Percentiles rank a stretch among this genome's conserved stretches.
Evolutionary conservation across 2,888 invertebrate genomes (phyloP).

Genomic region (Andrena praecox): DNA sequence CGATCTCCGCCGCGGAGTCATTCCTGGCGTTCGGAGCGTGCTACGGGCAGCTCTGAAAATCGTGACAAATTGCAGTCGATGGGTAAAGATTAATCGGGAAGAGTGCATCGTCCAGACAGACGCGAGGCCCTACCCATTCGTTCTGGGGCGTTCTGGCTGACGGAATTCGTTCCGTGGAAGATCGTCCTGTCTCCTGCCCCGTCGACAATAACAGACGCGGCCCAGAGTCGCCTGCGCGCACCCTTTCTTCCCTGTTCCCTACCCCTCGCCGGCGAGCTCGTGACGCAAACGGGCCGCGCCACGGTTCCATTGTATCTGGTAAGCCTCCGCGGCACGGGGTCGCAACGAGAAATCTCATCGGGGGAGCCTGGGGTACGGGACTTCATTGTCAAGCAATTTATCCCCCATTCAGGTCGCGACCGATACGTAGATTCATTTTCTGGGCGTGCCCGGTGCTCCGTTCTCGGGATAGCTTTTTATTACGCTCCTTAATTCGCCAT

Average conservation of each 20-base stretch:
- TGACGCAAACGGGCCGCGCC: conserved; percentile 34
- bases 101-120: conserved; percentile 4
- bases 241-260: conserved; percentile 16
- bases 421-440: conserved; percentile 45
- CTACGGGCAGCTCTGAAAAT: conserved; percentile 15
- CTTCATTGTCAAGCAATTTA: conserved; percentile 71
- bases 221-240: conserved; percentile 13
- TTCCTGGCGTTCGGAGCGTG: conserved; percentile 1
- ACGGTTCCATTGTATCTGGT: conserved; percentile 33
- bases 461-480: conserved; percentile 29
- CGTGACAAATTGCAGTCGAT: conserved; percentile 60
- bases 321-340: conserved; percentile 43
- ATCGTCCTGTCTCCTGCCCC: conserved; percentile 17
- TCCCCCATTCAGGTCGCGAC: conserved; percentile 62
- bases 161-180: conserved; percentile 34
- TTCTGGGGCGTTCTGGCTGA: not conserved
- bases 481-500: conserved; percentile 44
- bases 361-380: not conserved
- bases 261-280: conserved; percentile 20
- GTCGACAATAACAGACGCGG: conserved; percentile 12
- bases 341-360: conserved; percentile 33
- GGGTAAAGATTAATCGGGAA: conserved; percentile 50
- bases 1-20: conserved; percentile 5
- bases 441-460: not conserved
- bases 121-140: conserved; percentile 25